These are phyloP conservation scores for Palythoa caribaeorum DNA, from an alignment of 92 coral and sea anemone genomes.

Conservation along the genomic window DNA sequence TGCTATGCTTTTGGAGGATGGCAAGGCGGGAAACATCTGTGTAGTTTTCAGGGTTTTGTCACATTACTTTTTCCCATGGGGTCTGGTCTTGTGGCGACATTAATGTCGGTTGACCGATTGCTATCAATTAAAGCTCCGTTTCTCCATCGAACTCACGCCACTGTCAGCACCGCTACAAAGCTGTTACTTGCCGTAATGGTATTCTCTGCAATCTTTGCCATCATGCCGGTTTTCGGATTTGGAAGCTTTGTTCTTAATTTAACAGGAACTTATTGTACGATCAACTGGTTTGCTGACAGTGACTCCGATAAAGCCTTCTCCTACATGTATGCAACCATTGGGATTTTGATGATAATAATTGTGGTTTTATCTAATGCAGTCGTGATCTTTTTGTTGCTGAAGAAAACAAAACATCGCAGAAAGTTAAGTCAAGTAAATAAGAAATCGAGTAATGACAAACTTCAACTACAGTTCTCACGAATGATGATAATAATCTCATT, in stretches of 20 bases:
- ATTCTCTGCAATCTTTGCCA: slow-evolving; percentile 60
- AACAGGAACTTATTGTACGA: slow-evolving; percentile 79
- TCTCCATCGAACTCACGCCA: slow-evolving; percentile 61
- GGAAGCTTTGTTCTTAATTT: slow-evolving; percentile 78
- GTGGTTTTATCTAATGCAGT: slow-evolving; percentile 71
- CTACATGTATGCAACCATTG: slow-evolving; percentile 73
- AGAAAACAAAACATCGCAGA: slow-evolving; percentile 24
- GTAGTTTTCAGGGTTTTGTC: slow-evolving; percentile 84
- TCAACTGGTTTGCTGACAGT: slow-evolving; percentile 75
- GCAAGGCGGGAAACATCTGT: slow-evolving; percentile 74
- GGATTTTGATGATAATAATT: slow-evolving; percentile 63
- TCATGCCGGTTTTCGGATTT: slow-evolving; percentile 74
- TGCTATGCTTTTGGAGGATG: slow-evolving; percentile 74
- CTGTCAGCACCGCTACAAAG: slow-evolving; percentile 57
- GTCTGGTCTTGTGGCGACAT: slow-evolving; percentile 79
- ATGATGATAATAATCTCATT: slow-evolving; percentile 33
- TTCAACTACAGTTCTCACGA: slow-evolving; percentile 42
- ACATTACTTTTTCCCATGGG: slow-evolving; percentile 73
- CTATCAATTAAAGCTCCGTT: slow-evolving; percentile 78
- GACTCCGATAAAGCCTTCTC: slow-evolving; percentile 64
- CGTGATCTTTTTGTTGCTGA: slow-evolving; percentile 51
- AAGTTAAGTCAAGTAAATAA: not conserved
- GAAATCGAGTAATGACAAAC: slow-evolving; percentile 17
- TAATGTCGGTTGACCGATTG: slow-evolving; percentile 81
- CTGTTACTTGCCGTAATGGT: slow-evolving; percentile 50